Conservation (phyloP, 1,140 invertebrate genomes). For the Rhysida immarginata region DNA sequence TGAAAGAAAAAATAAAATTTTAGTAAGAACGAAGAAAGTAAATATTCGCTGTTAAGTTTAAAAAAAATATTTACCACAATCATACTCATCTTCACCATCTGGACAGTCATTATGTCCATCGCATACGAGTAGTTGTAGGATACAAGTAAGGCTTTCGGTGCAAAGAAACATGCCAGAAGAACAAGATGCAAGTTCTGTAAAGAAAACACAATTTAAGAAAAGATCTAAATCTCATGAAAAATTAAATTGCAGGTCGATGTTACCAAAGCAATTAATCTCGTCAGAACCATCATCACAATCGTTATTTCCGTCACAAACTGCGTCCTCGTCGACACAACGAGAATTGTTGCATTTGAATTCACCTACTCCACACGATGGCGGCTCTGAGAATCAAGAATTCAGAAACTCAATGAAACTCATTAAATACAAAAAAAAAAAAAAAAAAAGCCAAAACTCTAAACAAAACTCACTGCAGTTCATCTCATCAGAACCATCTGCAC, state of each 20-base stretch:
- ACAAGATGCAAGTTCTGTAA: not conserved
- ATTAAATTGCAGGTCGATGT: not conserved
- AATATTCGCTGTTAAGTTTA: constrained; percentile 20
- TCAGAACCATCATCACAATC: constrained; percentile 16
- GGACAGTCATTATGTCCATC: constrained; percentile 44
- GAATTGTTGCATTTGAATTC: constrained; percentile 14
- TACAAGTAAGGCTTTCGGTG: constrained; percentile 49
- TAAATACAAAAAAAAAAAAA: too few relatives aligned
- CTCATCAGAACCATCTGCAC: constrained; percentile 29
- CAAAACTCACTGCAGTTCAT: not conserved
- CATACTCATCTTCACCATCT: constrained; percentile 22
- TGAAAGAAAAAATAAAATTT: not conserved
- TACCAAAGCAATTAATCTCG: constrained; percentile 17
- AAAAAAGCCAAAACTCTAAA: too few relatives aligned
- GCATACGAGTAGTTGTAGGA: constrained; percentile 51
- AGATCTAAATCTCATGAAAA: not conserved
- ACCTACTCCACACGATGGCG: not conserved
- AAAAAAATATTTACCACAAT: constrained; percentile 20
- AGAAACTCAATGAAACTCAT: too few relatives aligned
- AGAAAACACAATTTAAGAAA: not conserved
- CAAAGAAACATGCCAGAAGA: constrained; percentile 25
- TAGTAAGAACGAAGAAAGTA: not conserved
- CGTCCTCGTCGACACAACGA: constrained; percentile 13
- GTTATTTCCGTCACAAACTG: constrained; percentile 28
- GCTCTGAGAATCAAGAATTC: too few relatives aligned